Percentiles rank a stretch among this genome's conserved stretches.
Evolutionary conservation across 1,140 invertebrate species (phyloP).

Genomic region (Argopecten irradians): DNA sequence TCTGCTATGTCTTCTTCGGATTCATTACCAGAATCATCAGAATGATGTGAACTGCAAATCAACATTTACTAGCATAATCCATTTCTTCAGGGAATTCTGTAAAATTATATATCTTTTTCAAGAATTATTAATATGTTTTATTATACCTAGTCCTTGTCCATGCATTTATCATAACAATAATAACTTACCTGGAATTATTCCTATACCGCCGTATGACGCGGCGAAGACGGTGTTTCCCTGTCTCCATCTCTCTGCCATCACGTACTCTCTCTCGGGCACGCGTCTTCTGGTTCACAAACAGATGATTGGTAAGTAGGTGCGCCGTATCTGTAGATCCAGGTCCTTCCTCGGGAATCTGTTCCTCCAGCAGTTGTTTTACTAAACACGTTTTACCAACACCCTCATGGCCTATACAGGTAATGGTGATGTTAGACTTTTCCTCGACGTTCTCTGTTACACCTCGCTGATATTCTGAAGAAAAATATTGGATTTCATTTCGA

Average conservation of each 20-base stretch:
- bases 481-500: too few species aligned
- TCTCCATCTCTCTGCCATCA: not conserved
- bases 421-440: not conserved
- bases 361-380: not conserved
- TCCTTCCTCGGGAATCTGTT: not conserved
- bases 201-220: not conserved
- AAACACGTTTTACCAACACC: not conserved
- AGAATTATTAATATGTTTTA: too few species aligned
- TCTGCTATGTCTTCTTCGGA: not conserved
- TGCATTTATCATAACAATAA: too few species aligned
- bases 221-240: not conserved
- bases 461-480: not conserved
- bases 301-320: not conserved
- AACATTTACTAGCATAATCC: too few species aligned
- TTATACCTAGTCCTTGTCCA: too few species aligned
- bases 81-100: too few species aligned
- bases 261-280: not conserved
- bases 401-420: not conserved
- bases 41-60: not conserved
- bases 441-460: not conserved
- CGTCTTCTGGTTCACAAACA: not conserved
- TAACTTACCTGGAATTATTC: not conserved
- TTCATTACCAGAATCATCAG: not conserved
- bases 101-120: too few species aligned
- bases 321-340: not conserved